These are phyloP conservation scores for Remorina albescens DNA, from an alignment of 2,797 vertebrate genomes.

Conservation along the genomic window DNA sequence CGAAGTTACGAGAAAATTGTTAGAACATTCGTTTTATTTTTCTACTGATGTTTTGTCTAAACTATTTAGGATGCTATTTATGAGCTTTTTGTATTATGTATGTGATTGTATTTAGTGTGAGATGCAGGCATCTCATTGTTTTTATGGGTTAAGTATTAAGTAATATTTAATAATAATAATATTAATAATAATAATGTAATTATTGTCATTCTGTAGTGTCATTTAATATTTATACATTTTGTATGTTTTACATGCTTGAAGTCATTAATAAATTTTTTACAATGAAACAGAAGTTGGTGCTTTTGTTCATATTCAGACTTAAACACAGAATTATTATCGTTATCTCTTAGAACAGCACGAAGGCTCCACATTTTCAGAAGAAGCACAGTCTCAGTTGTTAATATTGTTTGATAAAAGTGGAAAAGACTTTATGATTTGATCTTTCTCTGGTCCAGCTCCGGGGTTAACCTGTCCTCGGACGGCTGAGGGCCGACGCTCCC, in stretches of 20 bases:
- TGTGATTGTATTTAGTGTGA: conserved; percentile 39
- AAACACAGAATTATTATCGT: too few species aligned
- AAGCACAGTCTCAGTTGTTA: too few species aligned
- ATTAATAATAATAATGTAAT: conserved; percentile 51
- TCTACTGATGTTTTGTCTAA: conserved; percentile 45
- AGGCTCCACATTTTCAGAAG: too few species aligned
- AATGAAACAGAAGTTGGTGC: conserved; percentile 10
- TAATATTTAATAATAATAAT: conserved; percentile 69
- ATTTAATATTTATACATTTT: conserved; percentile 70
- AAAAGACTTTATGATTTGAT: too few species aligned
- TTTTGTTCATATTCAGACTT: too few species aligned
- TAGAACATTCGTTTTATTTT: conserved; percentile 51
- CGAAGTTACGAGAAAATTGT: conserved; percentile 13
- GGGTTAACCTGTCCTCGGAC: too few species aligned
- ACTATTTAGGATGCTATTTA: conserved; percentile 70
- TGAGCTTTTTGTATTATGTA: conserved; percentile 60
- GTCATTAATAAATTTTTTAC: conserved; percentile 46
- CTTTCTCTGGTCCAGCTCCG: too few species aligned
- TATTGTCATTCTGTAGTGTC: conserved; percentile 49
- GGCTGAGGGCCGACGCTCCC: too few species aligned
- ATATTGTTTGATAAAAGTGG: too few species aligned
- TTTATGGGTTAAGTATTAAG: conserved; percentile 36
- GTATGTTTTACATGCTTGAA: conserved; percentile 13
- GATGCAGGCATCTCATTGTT: conserved; percentile 74
- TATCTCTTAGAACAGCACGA: too few species aligned